Evolutionary conservation across 1,140 invertebrate genomes (phyloP).

Genomic region (Drosophila seguyi): DNA sequence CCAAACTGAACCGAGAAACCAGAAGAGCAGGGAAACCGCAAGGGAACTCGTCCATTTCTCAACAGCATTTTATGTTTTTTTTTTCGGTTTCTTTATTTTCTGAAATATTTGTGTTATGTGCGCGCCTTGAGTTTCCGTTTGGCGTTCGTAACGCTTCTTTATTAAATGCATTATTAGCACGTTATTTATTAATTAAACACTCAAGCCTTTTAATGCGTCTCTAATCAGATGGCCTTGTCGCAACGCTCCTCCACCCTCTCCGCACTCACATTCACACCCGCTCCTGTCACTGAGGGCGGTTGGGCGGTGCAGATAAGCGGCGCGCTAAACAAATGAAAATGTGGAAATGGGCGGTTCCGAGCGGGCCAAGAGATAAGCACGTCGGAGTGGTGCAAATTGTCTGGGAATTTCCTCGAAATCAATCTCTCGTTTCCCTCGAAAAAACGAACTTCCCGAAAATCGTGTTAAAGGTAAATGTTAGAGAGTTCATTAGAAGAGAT

Average conservation of each 20-base stretch:
- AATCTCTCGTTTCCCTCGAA: conserved; percentile 30
- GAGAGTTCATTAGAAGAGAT: conserved; percentile 35
- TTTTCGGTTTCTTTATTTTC: conserved; percentile 12
- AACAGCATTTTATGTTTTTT: conserved; percentile 23
- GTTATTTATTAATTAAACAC: conserved; percentile 84
- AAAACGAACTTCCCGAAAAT: conserved; percentile 18
- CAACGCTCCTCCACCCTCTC: not conserved
- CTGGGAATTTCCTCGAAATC: conserved; percentile 61
- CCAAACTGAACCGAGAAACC: conserved; percentile 18
- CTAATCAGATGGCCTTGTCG: conserved; percentile 59
- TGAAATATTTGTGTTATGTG: conserved; percentile 37
- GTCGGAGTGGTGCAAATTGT: conserved; percentile 32
- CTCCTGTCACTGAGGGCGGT: conserved; percentile 10
- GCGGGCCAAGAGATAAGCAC: conserved; percentile 47
- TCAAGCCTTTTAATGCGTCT: conserved; percentile 62
- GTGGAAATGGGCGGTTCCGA: conserved; percentile 54
- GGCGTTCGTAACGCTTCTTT: conserved; percentile 37
- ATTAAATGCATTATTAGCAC: conserved; percentile 79
- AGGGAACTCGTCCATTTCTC: conserved; percentile 49
- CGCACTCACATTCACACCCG: not conserved
- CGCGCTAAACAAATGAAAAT: conserved; percentile 53
- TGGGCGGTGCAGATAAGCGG: conserved; percentile 54
- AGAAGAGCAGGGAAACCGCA: conserved; percentile 32
- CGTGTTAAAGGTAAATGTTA: conserved; percentile 17
- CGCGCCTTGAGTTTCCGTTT: conserved; percentile 26